A percentile compares a stretch with the other conserved stretches of the same genome.
phyloP scores from a whole-genome alignment of 2,797 vertebrate species.

The Sardinella longiceps region DNA sequence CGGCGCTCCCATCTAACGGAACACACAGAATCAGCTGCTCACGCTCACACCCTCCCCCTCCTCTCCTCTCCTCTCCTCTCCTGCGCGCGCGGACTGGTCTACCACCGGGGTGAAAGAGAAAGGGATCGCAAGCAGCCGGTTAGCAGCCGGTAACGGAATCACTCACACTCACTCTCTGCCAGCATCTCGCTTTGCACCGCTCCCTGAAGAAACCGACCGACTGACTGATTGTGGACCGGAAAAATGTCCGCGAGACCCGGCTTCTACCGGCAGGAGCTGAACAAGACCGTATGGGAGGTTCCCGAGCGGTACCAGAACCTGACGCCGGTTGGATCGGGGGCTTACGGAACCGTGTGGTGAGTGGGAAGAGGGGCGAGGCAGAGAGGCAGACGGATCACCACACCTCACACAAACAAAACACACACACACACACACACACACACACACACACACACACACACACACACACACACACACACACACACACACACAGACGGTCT shows the following conservation, averaged over 20 bases:
- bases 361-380: constrained; percentile 56
- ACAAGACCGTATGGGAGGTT: constrained; percentile 97
- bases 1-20: not conserved
- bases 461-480: too few relatives aligned
- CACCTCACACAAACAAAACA: not conserved
- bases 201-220: not conserved
- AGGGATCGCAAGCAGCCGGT: not conserved
- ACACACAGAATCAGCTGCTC: constrained; percentile 11
- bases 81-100: not conserved
- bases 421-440: too few relatives aligned
- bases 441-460: too few relatives aligned
- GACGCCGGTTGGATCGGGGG: constrained; percentile 93
- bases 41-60: too few relatives aligned
- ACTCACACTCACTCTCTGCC: not conserved
- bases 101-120: not conserved
- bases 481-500: too few relatives aligned
- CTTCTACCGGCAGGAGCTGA: constrained; percentile 92
- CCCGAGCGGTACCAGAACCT: constrained; percentile 93
- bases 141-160: too few relatives aligned
- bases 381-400: not conserved
- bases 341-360: constrained; percentile 95
- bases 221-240: not conserved
- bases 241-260: constrained; percentile 85
- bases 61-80: not conserved
- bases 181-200: not conserved